Conservation (phyloP, 2,113 vertebrate species). For the Chlorocebus sabaeus region DNA sequence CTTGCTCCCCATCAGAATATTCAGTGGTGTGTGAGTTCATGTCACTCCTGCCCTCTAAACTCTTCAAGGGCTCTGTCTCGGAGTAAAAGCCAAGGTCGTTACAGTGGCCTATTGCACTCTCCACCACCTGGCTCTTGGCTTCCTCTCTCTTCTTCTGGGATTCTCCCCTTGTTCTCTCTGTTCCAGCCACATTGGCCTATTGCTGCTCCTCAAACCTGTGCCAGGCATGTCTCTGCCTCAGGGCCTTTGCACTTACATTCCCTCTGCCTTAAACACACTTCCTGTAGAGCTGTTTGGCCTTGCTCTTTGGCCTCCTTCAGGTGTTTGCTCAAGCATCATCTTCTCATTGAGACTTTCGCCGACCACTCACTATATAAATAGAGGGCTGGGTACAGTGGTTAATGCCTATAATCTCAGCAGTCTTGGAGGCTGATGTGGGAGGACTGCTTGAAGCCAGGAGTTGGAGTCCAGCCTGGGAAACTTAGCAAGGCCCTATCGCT, state of each 20-base stretch:
- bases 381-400: background rate
- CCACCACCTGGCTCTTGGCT: background rate
- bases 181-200: background rate
- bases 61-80: background rate
- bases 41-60: background rate
- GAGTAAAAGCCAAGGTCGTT: background rate
- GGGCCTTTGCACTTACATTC: background rate
- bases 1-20: background rate
- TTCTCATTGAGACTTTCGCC: background rate
- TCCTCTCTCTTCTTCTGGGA: background rate
- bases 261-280: background rate
- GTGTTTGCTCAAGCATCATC: background rate
- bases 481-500: too few relatives aligned
- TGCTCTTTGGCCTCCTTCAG: background rate
- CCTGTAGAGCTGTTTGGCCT: background rate
- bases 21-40: too few relatives aligned
- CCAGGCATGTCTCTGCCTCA: background rate
- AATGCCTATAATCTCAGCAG: too few relatives aligned
- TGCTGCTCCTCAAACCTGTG: background rate
- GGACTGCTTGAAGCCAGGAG: too few relatives aligned
- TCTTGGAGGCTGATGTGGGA: too few relatives aligned
- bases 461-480: too few relatives aligned
- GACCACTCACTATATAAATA: background rate
- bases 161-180: background rate
- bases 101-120: accelerated